Base-by-base conservation (phyloP, 2,113 vertebrate species). In the Zosterops hypoxanthus region DNA sequence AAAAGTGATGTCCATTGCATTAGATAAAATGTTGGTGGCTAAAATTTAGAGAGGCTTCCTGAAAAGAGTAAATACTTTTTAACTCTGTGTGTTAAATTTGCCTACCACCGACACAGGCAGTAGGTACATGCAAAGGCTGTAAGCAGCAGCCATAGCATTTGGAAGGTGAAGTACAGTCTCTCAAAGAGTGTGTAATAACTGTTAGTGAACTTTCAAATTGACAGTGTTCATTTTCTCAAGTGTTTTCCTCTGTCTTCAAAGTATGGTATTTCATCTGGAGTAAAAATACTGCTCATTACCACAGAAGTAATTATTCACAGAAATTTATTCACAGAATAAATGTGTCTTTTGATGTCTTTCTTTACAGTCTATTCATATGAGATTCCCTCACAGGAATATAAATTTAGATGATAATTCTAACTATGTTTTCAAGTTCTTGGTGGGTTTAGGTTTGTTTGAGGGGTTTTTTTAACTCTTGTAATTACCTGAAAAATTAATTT, bases 391-490 rank as follows among this genome's bases (percentile, higher is more conserved):
- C 5, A 25, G 50, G 14, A 91, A 57, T 71, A 46, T 25, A 41
- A 33, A 61, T 87, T 61, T 85, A 47, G 24, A 66, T 63, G 8
- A 65, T 63, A 41, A 47, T 15, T 64, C 34, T 42, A 82, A 34
- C 7, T 64, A 3, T 36, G 3, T n/a, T 65, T 87, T 79, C 26
- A 55, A 15, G 6, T 15, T 77, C 31, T 50, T 82, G 21, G 8
- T 79, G 23, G 4, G 1, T 55, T 94, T 71, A 57, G 9, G 4
- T 65, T 71, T 76, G 3, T 56, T 31, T n/a, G 29, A 8, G 12
- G 1, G 0, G 0, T 14, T 47, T 57, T 53, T 50, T 13, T 2
- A 61, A 34, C 53, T 66, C 31, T 52, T 59, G 20, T 81, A 39
- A 59, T 59, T 59, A 34, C 12, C 31, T 47, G 63, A 60, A 71